A percentile compares a stretch with the other conserved stretches of the same genome.
Conservation (phyloP, 92 coral and sea anemone genomes). For the Porites evermanni region DNA sequence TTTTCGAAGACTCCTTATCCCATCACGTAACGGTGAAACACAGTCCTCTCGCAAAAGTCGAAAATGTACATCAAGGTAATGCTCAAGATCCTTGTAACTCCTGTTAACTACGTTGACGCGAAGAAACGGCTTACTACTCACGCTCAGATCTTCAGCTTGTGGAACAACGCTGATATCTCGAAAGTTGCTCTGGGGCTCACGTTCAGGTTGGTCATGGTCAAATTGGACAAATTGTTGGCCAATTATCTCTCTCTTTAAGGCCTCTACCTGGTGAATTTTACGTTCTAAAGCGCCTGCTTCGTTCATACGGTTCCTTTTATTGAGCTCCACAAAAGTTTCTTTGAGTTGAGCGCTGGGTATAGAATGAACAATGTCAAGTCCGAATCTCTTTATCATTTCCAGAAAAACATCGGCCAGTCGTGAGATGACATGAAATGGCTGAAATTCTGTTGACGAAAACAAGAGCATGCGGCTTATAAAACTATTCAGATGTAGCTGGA, state of each 20-base stretch:
- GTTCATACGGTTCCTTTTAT: background rate
- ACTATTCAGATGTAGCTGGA: background rate
- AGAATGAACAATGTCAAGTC: slow-evolving; percentile 32
- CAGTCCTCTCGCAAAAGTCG: slow-evolving; percentile 91
- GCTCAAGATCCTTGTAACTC: slow-evolving; percentile 68
- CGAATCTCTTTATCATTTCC: slow-evolving; percentile 25
- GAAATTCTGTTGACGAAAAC: background rate
- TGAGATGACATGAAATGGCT: background rate
- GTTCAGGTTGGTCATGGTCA: background rate
- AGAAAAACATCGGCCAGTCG: slow-evolving; percentile 29
- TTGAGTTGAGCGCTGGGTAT: slow-evolving; percentile 69
- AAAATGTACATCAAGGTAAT: slow-evolving; percentile 92
- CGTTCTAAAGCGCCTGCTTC: slow-evolving; percentile 34
- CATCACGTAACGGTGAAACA: slow-evolving; percentile 72
- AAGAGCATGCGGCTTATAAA: slow-evolving; percentile 27
- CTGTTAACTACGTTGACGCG: slow-evolving; percentile 75
- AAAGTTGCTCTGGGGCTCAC: slow-evolving; percentile 76
- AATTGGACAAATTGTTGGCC: background rate
- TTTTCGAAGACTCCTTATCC: slow-evolving; percentile 55
- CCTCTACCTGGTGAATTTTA: slow-evolving; percentile 38
- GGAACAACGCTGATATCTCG: slow-evolving; percentile 78
- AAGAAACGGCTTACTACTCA: slow-evolving; percentile 64
- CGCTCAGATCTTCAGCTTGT: slow-evolving; percentile 63
- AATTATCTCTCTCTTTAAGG: slow-evolving; percentile 32
- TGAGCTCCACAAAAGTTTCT: slow-evolving; percentile 35